Evolutionary conservation across 2,888 invertebrate species (phyloP), one percentile per base, ranked within the genome.

Genomic region (Pherbina coryleti): DNA sequence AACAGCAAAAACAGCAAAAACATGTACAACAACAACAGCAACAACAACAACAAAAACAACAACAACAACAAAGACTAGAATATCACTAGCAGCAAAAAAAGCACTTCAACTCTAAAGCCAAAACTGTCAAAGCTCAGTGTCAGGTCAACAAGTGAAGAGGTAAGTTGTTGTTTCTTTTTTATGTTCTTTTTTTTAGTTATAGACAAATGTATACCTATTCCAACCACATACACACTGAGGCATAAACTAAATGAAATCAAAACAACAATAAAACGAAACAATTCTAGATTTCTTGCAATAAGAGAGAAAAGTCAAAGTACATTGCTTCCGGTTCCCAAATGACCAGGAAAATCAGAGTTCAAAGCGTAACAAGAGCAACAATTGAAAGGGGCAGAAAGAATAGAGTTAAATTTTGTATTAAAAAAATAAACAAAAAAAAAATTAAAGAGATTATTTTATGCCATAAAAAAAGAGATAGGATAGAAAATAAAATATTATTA

Each of bases 61-160:
- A 75, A 55, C 49, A 53, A 66, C 11, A n/a, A 67, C 22, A 62
- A 69, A n/a, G 14, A 19, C 31, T 22, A 31, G 17, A 1, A 22
- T 19, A 22, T 28, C 25, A 14, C 57, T 25, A 25, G 25, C 57
- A 25, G 25, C 34, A 55, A 71, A 19, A 44, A 19, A 72, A 5
- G 22, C 9, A 64, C 31, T 31, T 34, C 37, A 34, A 64, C 74
- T 37, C 51, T 19, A 17, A 53, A 66, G 31, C 31, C 64, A 66
- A 64, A 53, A 64, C 64, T 73, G 73, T 62, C 73, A 73, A 71
- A 71, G 73, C 28, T 49, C 73, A 72, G 62, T 60, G 49, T 49
- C 62, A 64, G 34, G 64, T 64, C 64, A 64, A 64, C 11, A n/a
- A 25, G 64, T 22, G 49, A 49, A 67, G 14, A 67, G n/a, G 11